Base-by-base conservation (phyloP, 2,888 invertebrate genomes). In the Aromia moschata region DNA sequence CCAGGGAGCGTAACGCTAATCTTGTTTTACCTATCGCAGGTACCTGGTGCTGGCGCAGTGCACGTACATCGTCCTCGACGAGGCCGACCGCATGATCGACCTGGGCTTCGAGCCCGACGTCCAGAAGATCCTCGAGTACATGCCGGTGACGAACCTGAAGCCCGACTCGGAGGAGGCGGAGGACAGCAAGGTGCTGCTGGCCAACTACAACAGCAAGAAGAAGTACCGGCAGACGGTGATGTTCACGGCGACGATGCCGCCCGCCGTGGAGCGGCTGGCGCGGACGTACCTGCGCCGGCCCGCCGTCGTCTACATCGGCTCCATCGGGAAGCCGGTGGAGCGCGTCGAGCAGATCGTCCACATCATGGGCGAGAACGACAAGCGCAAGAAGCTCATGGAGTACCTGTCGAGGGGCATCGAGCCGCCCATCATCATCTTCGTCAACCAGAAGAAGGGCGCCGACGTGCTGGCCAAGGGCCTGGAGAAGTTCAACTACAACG, bases 201-300 rank as follows among this genome's bases (percentile, higher is more conserved):
- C 92, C 25, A 98, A 99, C 81, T 98, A 98, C 77, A 90, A 92
- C 76, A 90, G 95, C 0, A 98, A 96, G 80, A 93, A 98, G 79
- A 99, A 99, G 80, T 99, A 93, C 80, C 85, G 98, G 79, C 98
- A 98, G 90, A 99, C 99, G 74, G 99, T 99, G 79, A 99, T 99
- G 99, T 99, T 99, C 82, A 99, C 99, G 45, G 99, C 99, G 1
- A 99, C 99, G 65, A 99, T 99, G 99, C 98, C 98, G 5, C 91
- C 98, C 0, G 94, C 98, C 1, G 97, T 99, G 1, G 99, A 99
- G 83, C 86, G 98, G 30, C 83, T 99, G 63, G 99, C 99, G 0
- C 86, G 97, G 63, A 93, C 90, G 20, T 99, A 99, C 82, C 83
- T 99, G 15, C 86, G 99, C 55, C 85, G 99, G 73, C 99, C 99